A percentile compares a stretch with the other conserved stretches of the same genome.
Evolutionary conservation across 2,797 vertebrate species (phyloP).

Genomic region (Hephaestus fuliginosus): DNA sequence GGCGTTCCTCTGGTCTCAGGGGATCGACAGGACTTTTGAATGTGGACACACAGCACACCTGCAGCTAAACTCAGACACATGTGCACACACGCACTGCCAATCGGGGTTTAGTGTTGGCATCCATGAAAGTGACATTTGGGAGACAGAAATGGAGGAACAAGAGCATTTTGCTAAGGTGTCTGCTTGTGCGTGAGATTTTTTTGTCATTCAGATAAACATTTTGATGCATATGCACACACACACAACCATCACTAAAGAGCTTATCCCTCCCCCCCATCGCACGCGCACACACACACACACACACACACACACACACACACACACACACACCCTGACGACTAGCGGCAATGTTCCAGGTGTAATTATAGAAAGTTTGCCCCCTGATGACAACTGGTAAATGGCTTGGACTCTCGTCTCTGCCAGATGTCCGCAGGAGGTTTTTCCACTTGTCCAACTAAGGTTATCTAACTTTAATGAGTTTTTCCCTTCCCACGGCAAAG

Average conservation of each 20-base stretch:
- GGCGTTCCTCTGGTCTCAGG: conserved; percentile 29
- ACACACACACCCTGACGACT: conserved; percentile 8
- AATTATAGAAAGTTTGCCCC: conserved; percentile 75
- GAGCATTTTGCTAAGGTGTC: background rate
- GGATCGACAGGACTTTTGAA: conserved; percentile 56
- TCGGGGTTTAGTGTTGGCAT: conserved; percentile 12
- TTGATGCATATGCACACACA: conserved; percentile 30
- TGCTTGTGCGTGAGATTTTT: conserved; percentile 30
- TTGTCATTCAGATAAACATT: conserved; percentile 36
- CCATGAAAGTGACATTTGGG: conserved; percentile 20
- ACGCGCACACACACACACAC: conserved; percentile 21
- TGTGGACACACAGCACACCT: conserved; percentile 44
- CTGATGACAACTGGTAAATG: conserved; percentile 64
- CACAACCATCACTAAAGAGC: conserved; percentile 31
- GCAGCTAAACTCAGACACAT: conserved; percentile 30
- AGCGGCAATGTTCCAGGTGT: conserved; percentile 73
- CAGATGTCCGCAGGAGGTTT: conserved; percentile 71
- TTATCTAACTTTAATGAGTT: conserved; percentile 81
- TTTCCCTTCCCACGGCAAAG: conserved; percentile 69
- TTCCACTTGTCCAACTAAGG: conserved; percentile 75
- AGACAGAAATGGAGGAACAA: conserved; percentile 12
- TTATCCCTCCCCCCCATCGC: conserved; percentile 37
- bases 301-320: conserved; percentile 19
- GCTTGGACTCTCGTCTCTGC: conserved; percentile 64
- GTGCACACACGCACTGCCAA: background rate